Evolutionary conservation across 2,797 vertebrate species (phyloP), one percentile per base, ranked within the genome.

Genomic region (Paramormyrops hopkinsi): DNA sequence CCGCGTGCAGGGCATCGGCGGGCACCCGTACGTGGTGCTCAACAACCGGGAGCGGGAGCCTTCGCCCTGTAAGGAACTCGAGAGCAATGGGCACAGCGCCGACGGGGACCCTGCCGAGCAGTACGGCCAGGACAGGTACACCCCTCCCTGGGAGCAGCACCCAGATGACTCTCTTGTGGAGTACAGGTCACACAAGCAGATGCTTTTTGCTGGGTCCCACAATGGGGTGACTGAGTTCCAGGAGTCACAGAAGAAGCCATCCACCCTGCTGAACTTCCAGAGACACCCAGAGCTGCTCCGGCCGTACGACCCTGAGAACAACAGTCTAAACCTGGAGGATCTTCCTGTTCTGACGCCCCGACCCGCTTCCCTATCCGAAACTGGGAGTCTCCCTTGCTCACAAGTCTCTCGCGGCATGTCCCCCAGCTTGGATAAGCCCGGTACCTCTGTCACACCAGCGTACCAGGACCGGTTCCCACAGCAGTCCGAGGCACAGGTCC

Each of bases 1-100:
- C 92, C 96, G 98, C 87, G 98, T 99, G 29, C 98, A 99, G 93
- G 99, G 99, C n/a, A 99, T 99, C 0, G 98, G 97, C 85, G 99
- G 99, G 46, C 99, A 99, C 92, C 98, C 99, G 0, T 99, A 99
- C 84, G 98, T 99, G 2, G 98, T 99, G 65, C 96, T 99, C 89
- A 99, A 99, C 93, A 99, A 99, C 91, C 96, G 97, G 0, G 98
- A 99, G 88, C 94, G 94, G 9, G 95, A 90, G 19, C 33, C 93
- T 51, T 93, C 95, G 0, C 89, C 95, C 37, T 94, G 91, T 54
- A 25, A 88, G 0, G 94, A 94, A 56, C 93, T 95, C 3, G 91
- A 92, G 91, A 94, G 91, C 83, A 96, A 97, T 44, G 95, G 95
- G 2, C 94, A 92, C 90, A 29, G 17, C 46, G 11, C 90, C 0